Evolutionary conservation across 2,797 vertebrate genomes (phyloP).

Genomic region (Rhadinocentrus ornatus): DNA sequence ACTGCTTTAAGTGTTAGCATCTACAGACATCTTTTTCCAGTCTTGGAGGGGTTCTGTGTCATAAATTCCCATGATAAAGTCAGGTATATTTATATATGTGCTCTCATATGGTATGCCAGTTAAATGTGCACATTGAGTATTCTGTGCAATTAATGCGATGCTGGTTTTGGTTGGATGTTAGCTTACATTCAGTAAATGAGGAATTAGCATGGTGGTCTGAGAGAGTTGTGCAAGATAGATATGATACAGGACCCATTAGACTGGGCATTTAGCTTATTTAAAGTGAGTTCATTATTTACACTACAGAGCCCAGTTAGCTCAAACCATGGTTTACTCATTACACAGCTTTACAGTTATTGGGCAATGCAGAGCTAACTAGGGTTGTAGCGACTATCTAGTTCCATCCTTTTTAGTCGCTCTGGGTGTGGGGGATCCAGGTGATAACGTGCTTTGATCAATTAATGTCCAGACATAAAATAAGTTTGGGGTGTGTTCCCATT

Average conservation of each 20-base stretch:
- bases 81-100: slow-evolving; percentile 31
- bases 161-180: slow-evolving; percentile 32
- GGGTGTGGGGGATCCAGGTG: no score
- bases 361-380: slow-evolving; percentile 23
- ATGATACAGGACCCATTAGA: slow-evolving; percentile 67
- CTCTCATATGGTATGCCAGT: slow-evolving; percentile 13
- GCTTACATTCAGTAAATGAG: slow-evolving; percentile 23
- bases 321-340: slow-evolving; percentile 61
- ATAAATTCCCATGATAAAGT: slow-evolving; percentile 47
- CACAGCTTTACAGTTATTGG: slow-evolving; percentile 40
- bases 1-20: slow-evolving; percentile 1
- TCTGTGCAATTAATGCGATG: not conserved
- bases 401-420: no score
- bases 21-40: not conserved
- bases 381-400: no score
- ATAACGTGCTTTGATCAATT: no score
- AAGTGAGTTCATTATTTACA: slow-evolving; percentile 75
- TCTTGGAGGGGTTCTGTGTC: slow-evolving; percentile 23
- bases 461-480: no score
- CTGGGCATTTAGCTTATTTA: slow-evolving; percentile 66
- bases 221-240: slow-evolving; percentile 62
- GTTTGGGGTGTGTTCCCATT: no score
- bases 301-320: slow-evolving; percentile 45
- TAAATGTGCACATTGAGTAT: slow-evolving; percentile 13
- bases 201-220: slow-evolving; percentile 53